Evolutionary conservation across 2,113 vertebrate genomes (phyloP).

Genomic region (Microtus montanus): DNA sequence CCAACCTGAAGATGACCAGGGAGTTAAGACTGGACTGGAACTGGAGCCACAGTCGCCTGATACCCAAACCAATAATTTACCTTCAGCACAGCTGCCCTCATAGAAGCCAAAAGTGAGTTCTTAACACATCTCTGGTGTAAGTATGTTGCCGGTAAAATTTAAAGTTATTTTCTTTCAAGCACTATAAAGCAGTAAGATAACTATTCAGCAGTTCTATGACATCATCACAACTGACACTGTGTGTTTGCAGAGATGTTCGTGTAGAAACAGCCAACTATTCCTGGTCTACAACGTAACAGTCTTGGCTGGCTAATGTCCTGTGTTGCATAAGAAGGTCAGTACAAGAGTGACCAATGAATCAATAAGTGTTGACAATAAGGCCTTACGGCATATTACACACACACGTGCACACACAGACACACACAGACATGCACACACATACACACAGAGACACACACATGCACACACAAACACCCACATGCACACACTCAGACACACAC

Average conservation of each 20-base stretch:
- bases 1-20: neutral
- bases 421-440: neutral
- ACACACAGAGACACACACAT: neutral
- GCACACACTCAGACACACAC: too few relatives aligned
- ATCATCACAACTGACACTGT: neutral
- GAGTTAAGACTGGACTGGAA: neutral
- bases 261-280: too few relatives aligned
- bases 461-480: neutral
- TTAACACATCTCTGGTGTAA: accelerated
- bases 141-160: neutral
- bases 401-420: neutral
- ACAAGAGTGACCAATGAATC: accelerated
- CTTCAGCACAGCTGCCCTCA: neutral
- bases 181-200: neutral
- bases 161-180: neutral
- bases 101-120: neutral
- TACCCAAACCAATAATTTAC: neutral
- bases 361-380: too few relatives aligned
- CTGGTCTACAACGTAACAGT: too few relatives aligned
- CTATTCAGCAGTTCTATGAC: neutral
- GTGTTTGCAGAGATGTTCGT: too few relatives aligned
- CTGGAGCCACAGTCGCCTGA: neutral
- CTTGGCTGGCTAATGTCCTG: accelerated
- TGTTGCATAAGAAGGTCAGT: too few relatives aligned
- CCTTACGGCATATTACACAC: neutral